These are phyloP conservation scores for Malacoctenus gilli DNA, from an alignment of 2,797 vertebrate species.

Conservation along the genomic window DNA sequence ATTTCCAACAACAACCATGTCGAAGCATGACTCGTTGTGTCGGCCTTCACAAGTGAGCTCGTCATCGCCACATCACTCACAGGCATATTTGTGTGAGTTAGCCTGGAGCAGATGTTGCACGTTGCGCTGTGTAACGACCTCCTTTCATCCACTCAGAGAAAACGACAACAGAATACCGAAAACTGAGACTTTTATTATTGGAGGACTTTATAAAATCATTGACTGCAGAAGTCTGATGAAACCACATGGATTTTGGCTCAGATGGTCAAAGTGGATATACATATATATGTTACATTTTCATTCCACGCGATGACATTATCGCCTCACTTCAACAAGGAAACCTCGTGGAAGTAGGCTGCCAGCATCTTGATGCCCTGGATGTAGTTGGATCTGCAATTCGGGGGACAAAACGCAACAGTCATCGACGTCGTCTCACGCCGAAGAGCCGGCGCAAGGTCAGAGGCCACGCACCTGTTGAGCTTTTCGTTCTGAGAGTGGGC, in stretches of 20 bases:
- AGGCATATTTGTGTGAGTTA: too few relatives aligned
- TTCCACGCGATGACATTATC: constrained; percentile 1
- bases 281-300: constrained; percentile 12
- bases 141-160: constrained; percentile 8
- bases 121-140: neutral
- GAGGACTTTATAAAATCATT: neutral
- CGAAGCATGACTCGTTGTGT: too few relatives aligned
- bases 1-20: too few relatives aligned
- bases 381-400: constrained; percentile 87
- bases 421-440: too few relatives aligned
- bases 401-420: too few relatives aligned
- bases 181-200: constrained; percentile 49
- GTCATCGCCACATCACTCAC: too few relatives aligned
- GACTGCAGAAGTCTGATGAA: neutral
- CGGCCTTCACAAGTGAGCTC: too few relatives aligned
- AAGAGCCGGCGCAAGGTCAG: too few relatives aligned
- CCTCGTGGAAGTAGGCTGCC: constrained; percentile 93
- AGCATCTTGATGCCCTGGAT: constrained; percentile 94
- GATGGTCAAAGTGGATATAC: neutral
- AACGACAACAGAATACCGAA: constrained; percentile 35
- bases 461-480: constrained; percentile 88
- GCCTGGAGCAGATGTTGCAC: too few relatives aligned
- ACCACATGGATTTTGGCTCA: constrained; percentile 8
- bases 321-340: constrained; percentile 85
- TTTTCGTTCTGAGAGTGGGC: constrained; percentile 99